These are phyloP conservation scores for Drosophila kepulauana DNA, from an alignment of 1,140 invertebrate genomes.

Conservation along the genomic window DNA sequence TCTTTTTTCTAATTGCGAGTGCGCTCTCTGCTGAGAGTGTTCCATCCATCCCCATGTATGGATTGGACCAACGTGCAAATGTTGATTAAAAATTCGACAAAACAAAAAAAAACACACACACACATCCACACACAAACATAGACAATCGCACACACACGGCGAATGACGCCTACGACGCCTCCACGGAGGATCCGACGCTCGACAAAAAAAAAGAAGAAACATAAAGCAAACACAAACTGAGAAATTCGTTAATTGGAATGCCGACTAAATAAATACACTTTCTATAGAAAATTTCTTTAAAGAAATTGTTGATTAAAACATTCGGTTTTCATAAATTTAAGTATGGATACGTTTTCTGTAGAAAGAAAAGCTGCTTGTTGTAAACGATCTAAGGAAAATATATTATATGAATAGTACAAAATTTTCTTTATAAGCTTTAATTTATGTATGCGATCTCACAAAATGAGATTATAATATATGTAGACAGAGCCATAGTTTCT, in stretches of 20 bases:
- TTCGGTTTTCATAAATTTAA: too few relatives aligned
- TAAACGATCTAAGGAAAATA: too few relatives aligned
- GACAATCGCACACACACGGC: conserved; percentile 32
- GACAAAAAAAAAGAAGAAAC: background rate
- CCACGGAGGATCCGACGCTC: conserved; percentile 59
- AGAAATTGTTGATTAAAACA: background rate
- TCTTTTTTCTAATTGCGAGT: conserved; percentile 73
- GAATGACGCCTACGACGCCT: conserved; percentile 70
- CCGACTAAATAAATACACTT: background rate
- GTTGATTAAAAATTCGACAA: conserved; percentile 83
- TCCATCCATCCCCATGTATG: conserved; percentile 79
- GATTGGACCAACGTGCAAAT: conserved; percentile 82
- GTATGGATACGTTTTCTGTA: too few relatives aligned
- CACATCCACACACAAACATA: conserved; percentile 21
- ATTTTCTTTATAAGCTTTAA: too few relatives aligned
- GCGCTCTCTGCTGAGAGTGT: conserved; percentile 53
- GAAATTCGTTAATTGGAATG: background rate
- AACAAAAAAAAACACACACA: conserved; percentile 59
- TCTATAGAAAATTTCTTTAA: too few relatives aligned
- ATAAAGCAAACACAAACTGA: too few relatives aligned
- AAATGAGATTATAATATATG: too few relatives aligned
- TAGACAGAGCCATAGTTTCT: too few relatives aligned
- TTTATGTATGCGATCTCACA: too few relatives aligned
- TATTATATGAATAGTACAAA: too few relatives aligned
- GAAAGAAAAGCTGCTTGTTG: too few relatives aligned